Evolutionary conservation across 2,113 vertebrate species (phyloP), one percentile per base, ranked within the genome.

Genomic region (Pungitius pungitius): DNA sequence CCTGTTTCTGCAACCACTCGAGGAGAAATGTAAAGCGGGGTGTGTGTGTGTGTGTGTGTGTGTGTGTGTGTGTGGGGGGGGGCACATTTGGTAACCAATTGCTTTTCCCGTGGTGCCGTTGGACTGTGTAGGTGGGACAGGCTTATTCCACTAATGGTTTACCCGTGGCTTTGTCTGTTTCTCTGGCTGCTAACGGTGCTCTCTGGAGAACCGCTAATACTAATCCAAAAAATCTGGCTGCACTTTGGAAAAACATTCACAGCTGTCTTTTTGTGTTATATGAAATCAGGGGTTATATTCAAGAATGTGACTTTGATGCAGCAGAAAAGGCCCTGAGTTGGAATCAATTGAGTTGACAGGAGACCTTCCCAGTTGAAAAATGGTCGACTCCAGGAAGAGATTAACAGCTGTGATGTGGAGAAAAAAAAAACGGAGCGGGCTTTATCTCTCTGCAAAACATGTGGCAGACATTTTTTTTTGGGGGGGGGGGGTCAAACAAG

Each of bases 141-240:
- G 64, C 63, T 80, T 70, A 73, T 78, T 85, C 72, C 69, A 57
- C 74, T 81, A 77, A 81, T 72, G 80, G 76, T 78, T 81, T 63
- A 78, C 77, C 67, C 63, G 54, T 17, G 59, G 43, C 43, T 84
- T 73, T 84, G 75, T 85, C 69, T 61, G 54, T 66, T 69, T 68
- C 77, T 65, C 49, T 77, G 81, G 62, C 71, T 62, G 74, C 61
- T 69, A 62, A 65, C 72, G n/a, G 63, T 43, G 76, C 56, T 72
- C 62, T 80, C 47, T 56, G 66, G 77, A 89, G 77, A 60, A 43
- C 0, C 6, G 30, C 71, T 43, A 39, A 39, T 1, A 45, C 69
- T 81, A 73, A 88, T 86, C 84, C 84, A 69, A 55, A 57, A 83
- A 78, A 59, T 75, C 84, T 77, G 75, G 78, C 73, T 73, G 43